phyloP scores from a whole-genome alignment of 2,797 vertebrate genomes.

The Onychomys leucogaster region DNA sequence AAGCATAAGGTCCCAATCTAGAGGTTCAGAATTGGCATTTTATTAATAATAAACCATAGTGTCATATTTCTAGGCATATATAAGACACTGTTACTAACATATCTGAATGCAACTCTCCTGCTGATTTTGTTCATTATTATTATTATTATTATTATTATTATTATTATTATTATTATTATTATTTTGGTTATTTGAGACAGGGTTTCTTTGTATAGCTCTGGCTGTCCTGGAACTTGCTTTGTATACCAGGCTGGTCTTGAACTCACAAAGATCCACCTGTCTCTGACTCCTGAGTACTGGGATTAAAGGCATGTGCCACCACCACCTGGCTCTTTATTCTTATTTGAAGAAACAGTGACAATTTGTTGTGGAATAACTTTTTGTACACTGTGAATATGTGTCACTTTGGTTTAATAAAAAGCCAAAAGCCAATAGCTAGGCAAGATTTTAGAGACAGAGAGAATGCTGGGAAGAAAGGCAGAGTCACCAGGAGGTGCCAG shows the following conservation, averaged over 20 bases:
- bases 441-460: not conserved
- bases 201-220: not conserved
- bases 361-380: not conserved
- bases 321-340: not conserved
- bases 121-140: constrained; percentile 31
- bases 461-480: not conserved
- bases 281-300: not conserved
- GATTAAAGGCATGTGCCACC: not conserved
- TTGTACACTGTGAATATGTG: not conserved
- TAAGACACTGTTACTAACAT: constrained; percentile 34
- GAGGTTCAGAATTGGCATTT: constrained; percentile 35
- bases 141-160: not conserved
- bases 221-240: not conserved
- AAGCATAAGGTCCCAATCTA: not conserved
- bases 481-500: not conserved
- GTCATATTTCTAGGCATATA: not conserved
- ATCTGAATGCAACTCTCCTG: not conserved
- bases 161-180: not conserved
- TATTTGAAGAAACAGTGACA: constrained; percentile 1
- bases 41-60: not conserved
- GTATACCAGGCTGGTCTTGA: not conserved
- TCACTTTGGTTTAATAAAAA: not conserved
- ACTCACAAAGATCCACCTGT: not conserved
- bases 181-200: not conserved
- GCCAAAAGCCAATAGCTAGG: not conserved